These are phyloP conservation scores for Hippolais icterina DNA, from an alignment of 2,113 vertebrate genomes.

Conservation along the genomic window DNA sequence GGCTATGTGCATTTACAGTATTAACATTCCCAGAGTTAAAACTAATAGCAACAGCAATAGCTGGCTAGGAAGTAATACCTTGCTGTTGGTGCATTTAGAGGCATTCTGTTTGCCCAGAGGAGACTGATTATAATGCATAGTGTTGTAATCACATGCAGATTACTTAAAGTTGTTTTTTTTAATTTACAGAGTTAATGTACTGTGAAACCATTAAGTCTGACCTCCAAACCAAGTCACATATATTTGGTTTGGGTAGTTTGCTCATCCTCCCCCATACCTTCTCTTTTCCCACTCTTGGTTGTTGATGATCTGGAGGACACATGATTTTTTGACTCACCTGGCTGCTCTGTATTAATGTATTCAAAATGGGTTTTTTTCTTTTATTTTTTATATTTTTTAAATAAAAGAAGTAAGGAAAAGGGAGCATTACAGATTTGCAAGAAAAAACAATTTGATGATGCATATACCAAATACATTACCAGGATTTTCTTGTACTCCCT, in stretches of 20 bases:
- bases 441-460: background rate
- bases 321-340: background rate
- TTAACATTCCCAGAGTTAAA: background rate
- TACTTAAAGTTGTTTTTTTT: slow-evolving; percentile 4
- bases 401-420: background rate
- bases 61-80: background rate
- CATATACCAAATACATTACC: background rate
- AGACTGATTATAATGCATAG: background rate
- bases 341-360: background rate
- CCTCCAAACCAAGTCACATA: background rate
- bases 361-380: background rate
- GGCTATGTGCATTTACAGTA: background rate
- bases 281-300: background rate
- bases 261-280: background rate
- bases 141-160: background rate
- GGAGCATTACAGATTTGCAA: background rate
- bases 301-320: background rate
- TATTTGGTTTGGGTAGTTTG: background rate
- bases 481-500: slow-evolving; percentile 20
- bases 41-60: background rate
- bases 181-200: slow-evolving; percentile 11
- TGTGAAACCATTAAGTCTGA: slow-evolving; percentile 27
- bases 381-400: background rate
- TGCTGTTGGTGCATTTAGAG: background rate
- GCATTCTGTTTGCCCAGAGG: background rate